These are phyloP conservation scores for Oreotrochilus melanogaster DNA, from an alignment of 2,113 vertebrate species.

Conservation along the genomic window DNA sequence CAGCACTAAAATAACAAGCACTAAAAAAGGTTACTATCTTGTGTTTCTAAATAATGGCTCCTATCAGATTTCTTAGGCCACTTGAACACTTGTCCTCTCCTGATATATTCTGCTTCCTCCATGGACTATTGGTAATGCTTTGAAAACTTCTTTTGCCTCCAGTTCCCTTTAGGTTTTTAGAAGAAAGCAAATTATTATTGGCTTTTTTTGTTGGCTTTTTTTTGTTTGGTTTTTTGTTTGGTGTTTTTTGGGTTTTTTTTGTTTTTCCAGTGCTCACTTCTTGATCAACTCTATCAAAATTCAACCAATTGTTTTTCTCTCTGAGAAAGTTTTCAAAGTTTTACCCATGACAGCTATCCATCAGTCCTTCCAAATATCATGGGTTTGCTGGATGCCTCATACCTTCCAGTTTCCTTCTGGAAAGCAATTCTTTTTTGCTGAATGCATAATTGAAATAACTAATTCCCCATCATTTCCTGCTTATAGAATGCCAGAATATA, in stretches of 20 bases:
- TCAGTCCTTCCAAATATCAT: background rate
- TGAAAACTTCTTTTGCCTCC: background rate
- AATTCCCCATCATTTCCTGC: background rate
- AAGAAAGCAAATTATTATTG: background rate
- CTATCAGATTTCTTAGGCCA: background rate
- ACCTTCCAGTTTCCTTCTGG: background rate
- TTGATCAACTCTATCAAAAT: background rate
- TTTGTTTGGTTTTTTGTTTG: background rate
- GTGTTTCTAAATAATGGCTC: background rate
- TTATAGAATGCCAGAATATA: background rate
- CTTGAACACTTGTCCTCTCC: background rate
- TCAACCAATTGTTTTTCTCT: accelerated
- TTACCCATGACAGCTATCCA: background rate
- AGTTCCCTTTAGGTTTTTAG: background rate
- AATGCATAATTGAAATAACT: background rate
- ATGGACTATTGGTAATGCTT: background rate
- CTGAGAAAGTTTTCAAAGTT: background rate
- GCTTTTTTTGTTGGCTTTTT: background rate
- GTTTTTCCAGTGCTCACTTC: background rate
- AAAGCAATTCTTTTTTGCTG: background rate
- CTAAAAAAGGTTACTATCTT: background rate
- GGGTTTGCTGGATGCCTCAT: background rate
- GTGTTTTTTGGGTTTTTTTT: background rate
- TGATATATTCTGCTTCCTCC: background rate
- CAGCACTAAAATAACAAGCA: background rate